Evolutionary conservation across 1,140 invertebrate genomes (phyloP).

Genomic region (Drosophila mauritiana): DNA sequence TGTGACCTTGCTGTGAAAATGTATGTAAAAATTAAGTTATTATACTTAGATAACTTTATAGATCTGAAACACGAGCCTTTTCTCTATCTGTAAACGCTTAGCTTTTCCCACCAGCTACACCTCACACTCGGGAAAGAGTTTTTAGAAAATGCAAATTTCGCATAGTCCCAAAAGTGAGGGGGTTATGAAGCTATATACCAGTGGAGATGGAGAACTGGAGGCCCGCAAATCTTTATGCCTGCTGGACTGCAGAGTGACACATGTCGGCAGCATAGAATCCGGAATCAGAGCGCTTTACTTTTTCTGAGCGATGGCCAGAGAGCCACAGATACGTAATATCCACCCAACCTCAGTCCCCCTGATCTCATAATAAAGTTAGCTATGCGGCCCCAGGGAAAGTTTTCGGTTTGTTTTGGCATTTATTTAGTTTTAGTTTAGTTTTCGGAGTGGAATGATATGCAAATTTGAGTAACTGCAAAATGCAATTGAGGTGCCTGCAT

Average conservation of each 20-base stretch:
- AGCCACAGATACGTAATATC: conserved; percentile 61
- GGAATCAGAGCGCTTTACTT: conserved; percentile 73
- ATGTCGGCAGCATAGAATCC: conserved; percentile 81
- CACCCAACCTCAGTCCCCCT: conserved; percentile 17
- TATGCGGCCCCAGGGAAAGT: conserved; percentile 45
- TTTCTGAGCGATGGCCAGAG: conserved; percentile 62
- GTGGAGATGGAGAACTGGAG: conserved; percentile 17
- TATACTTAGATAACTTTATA: not conserved
- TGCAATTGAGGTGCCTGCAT: conserved; percentile 79
- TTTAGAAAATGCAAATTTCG: conserved; percentile 79
- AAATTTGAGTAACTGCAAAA: conserved; percentile 79
- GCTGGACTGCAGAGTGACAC: conserved; percentile 82
- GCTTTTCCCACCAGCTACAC: conserved; percentile 11
- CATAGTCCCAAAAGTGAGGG: conserved; percentile 17
- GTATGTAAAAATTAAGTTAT: not conserved
- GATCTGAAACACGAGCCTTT: not conserved
- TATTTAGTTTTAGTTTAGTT: conserved; percentile 78
- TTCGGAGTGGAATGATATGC: conserved; percentile 69
- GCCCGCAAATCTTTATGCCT: conserved; percentile 78
- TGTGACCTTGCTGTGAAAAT: not conserved
- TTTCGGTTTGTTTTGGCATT: conserved; percentile 75
- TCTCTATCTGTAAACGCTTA: conserved; percentile 1
- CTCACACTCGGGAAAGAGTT: conserved; percentile 47
- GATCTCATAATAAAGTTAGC: conserved; percentile 78
- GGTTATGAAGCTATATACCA: not conserved